Evolutionary conservation across 1,140 invertebrate genomes (phyloP), one percentile per base, ranked within the genome.

Genomic region (Diabrotica undecimpunctata): DNA sequence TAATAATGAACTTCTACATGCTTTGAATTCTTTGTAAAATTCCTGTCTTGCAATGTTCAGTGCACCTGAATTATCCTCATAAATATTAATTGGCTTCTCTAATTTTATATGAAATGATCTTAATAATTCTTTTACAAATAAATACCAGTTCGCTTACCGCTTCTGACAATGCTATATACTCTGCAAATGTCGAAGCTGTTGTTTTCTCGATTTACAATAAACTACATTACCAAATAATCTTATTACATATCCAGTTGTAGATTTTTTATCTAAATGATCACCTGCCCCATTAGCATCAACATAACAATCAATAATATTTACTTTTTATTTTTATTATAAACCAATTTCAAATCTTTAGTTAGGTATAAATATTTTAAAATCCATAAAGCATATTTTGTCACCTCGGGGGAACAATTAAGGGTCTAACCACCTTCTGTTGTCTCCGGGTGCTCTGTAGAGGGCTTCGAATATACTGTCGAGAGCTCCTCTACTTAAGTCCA

Each of bases 361-460:
- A 74, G 70, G 62, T 75, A 78, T 46, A 79, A 68, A 75, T 78
- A 74, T 51, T 71, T 70, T 36, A 74, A 62, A 39, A 69, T 54
- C 64, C 65, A 55, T 37, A 65, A 51, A 68, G 76, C 79, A 76
- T 80, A 78, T 68, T n/a, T n/a, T n/a, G n/a, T n/a, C n/a, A n/a
- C n/a, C n/a, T n/a, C n/a, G n/a, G n/a, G n/a, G n/a, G n/a, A n/a
- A n/a, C n/a, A n/a, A n/a, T n/a, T n/a, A n/a, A n/a, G n/a, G n/a
- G n/a, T n/a, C n/a, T n/a, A n/a, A n/a, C n/a, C n/a, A n/a, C n/a
- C n/a, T n/a, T n/a, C n/a, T n/a, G n/a, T n/a, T n/a, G n/a, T n/a
- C n/a, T n/a, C n/a, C n/a, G n/a, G n/a, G n/a, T n/a, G n/a, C n/a
- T n/a, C n/a, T n/a, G n/a, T n/a, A n/a, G n/a, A n/a, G n/a, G n/a